Base-by-base conservation (phyloP, 2,113 vertebrate species). In the Chaetodon trifascialis region DNA sequence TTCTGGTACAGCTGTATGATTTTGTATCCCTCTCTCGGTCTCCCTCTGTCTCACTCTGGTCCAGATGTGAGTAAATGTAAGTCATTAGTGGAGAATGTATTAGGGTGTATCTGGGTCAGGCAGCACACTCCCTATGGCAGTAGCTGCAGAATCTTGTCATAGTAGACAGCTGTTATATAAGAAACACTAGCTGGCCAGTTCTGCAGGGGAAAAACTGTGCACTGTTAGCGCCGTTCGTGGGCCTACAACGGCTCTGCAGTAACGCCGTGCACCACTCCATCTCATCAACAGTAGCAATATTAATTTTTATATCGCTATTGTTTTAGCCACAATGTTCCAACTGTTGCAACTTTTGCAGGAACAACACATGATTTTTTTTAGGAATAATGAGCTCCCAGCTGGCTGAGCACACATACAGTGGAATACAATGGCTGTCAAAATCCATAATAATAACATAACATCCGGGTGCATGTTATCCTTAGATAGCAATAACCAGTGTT, bases 81-180 rank as follows among this genome's bases (percentile, higher is more conserved):
- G 87, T 91, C 91, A 84, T 89, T 89, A 87, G 90, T 66, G 60
- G 89, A 89, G 86, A 84, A 85, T 84, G 90, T 92, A 90, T 92
- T 91, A 89, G 88, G 69, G 80, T 89, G 87, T 90, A 93, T 91
- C 89, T 94, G 91, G 93, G 93, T 92, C 93, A 93, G 86, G 81
- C 80, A 80, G 82, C 79, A 80, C 62, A 82, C 84, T 85, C 85
- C 88, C 83, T 81, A 52, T 84, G 88, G 88, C 83, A 78, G 76
- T 66, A 82, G 86, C 87, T 87, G 87, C 87, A 94, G 84, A 91
- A 90, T 87, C 91, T 91, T 92, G 90, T 89, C 86, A 81, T 74
- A 85, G 86, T 67, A 90, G 88, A 91, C 88, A 89, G 84, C 82
- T 92, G 89, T 92, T 91, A 92, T 90, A 87, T 91, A 91, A 92